These are phyloP conservation scores for Megalurothrips usitatus DNA, from an alignment of 2,888 invertebrate species.

Conservation along the genomic window DNA sequence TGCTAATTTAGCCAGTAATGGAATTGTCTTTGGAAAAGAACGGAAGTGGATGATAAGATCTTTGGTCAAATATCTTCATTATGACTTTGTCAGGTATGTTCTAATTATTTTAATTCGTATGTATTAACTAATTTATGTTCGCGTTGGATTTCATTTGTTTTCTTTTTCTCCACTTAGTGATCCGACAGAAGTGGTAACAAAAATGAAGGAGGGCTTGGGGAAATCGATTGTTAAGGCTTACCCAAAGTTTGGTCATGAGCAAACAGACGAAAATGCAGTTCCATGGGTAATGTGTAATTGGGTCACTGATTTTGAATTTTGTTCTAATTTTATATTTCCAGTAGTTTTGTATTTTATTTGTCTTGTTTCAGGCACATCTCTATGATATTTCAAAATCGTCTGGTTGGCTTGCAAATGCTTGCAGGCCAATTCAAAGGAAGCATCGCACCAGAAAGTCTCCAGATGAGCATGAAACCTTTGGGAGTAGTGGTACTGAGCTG, in stretches of 20 bases:
- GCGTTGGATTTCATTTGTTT: background rate
- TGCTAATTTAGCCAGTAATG: background rate
- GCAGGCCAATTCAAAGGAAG: background rate
- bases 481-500: background rate
- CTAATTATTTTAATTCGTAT: background rate
- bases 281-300: background rate
- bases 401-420: background rate
- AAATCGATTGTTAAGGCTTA: background rate
- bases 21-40: background rate
- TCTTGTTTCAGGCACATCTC: too few relatives aligned
- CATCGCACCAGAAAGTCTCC: background rate
- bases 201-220: background rate
- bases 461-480: background rate
- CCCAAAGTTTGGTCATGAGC: background rate
- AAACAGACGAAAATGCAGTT: background rate
- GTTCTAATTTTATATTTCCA: background rate
- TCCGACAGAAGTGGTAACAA: background rate
- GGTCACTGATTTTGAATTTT: background rate
- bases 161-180: background rate
- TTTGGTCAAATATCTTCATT: background rate
- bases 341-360: background rate
- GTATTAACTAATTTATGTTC: background rate
- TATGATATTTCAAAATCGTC: background rate
- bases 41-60: background rate
- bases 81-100: background rate